A percentile compares a stretch with the other conserved stretches of the same genome.
These are phyloP conservation scores for Siniperca scherzeri DNA, from an alignment of 2,797 vertebrate species.

Conservation along the genomic window DNA sequence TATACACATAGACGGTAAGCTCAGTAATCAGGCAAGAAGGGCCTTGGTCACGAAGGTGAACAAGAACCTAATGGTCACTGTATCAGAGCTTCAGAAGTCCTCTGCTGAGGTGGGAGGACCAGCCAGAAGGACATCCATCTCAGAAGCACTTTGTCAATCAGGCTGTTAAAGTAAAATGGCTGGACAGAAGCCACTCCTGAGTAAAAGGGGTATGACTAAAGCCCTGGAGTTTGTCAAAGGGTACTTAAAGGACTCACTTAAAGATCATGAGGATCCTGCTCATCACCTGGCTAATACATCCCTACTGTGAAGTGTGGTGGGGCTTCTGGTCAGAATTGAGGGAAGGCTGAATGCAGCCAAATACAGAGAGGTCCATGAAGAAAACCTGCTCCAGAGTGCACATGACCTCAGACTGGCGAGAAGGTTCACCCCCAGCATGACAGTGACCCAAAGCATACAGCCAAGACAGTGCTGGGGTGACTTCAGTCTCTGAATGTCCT, in stretches of 20 bases:
- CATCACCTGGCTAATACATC: not conserved
- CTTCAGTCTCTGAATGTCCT: too few relatives aligned
- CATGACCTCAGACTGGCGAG: too few relatives aligned
- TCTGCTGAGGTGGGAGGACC: not conserved
- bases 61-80: not conserved
- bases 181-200: too few relatives aligned
- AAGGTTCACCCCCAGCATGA: too few relatives aligned
- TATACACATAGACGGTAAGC: not conserved
- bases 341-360: not conserved
- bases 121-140: not conserved
- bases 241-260: too few relatives aligned
- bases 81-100: not conserved
- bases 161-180: not conserved
- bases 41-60: not conserved
- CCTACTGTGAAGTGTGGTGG: not conserved
- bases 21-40: not conserved
- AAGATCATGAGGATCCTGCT: not conserved
- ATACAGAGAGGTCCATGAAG: not conserved
- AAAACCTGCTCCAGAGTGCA: too few relatives aligned
- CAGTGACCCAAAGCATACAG: too few relatives aligned
- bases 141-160: not conserved
- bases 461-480: too few relatives aligned
- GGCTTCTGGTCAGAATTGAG: not conserved
- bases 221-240: too few relatives aligned
- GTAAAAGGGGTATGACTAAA: too few relatives aligned